Percentiles rank a stretch among this genome's conserved stretches.
These are phyloP conservation scores for Odontamblyopus rebecca DNA, from an alignment of 2,797 vertebrate genomes.

Conservation along the genomic window DNA sequence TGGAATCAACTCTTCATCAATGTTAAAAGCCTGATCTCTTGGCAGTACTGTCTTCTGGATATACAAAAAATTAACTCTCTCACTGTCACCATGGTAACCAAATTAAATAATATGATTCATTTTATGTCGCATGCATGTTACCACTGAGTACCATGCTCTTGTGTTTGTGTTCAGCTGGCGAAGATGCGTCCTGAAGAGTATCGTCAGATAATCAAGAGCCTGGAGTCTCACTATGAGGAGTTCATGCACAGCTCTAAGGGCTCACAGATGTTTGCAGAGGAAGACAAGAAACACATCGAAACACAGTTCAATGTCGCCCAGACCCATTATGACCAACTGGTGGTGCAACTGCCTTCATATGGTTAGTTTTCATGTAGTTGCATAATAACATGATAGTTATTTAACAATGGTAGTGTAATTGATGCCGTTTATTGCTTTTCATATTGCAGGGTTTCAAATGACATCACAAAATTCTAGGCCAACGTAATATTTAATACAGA, in stretches of 20 bases:
- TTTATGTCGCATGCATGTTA: neutral
- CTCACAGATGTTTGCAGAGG: conserved; percentile 89
- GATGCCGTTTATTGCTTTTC: neutral
- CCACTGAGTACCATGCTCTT: conserved; percentile 8
- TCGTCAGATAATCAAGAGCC: conserved; percentile 81
- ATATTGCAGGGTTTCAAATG: neutral
- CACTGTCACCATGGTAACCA: conserved; percentile 84
- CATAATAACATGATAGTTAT: neutral
- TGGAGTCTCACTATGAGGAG: conserved; percentile 91
- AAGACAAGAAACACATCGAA: conserved; percentile 87
- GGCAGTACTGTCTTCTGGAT: conserved; percentile 93
- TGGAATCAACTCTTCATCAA: conserved; percentile 97
- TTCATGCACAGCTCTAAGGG: conserved; percentile 83
- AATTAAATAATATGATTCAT: neutral
- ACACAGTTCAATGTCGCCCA: conserved; percentile 85
- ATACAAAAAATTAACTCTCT: conserved; percentile 84
- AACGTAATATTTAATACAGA: neutral
- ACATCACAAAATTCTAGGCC: neutral
- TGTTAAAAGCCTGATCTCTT: conserved; percentile 92
- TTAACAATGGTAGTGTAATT: neutral
- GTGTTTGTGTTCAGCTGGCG: conserved; percentile 78
- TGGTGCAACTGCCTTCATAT: conserved; percentile 82
- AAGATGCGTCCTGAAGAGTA: conserved; percentile 92
- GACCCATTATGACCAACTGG: conserved; percentile 84
- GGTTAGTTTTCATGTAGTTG: conserved; percentile 54